Conservation (phyloP, 2,888 invertebrate genomes). For the Peribatodes rhomboidaria region DNA sequence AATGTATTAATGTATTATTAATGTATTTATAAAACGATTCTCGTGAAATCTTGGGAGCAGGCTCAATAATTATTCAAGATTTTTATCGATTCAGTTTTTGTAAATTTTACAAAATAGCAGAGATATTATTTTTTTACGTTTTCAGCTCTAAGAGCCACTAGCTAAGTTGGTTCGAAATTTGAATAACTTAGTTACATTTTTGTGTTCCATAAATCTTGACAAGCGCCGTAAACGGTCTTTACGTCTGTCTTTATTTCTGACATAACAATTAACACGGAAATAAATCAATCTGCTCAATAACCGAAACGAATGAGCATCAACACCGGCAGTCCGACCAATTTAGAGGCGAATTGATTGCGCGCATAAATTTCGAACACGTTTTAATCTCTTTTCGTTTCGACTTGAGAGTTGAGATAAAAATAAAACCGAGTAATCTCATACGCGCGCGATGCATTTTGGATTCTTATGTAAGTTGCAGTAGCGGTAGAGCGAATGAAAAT, state of each 20-base stretch:
- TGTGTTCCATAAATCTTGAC: not conserved
- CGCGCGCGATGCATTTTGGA: constrained; percentile 11
- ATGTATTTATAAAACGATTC: too few species aligned
- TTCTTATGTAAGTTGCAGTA: constrained; percentile 18
- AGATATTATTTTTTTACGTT: too few species aligned
- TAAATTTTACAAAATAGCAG: not conserved
- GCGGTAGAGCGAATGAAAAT: too few species aligned
- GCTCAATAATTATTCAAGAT: too few species aligned
- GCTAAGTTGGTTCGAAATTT: too few species aligned
- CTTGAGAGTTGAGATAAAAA: constrained; percentile 54
- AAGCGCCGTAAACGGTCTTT: not conserved
- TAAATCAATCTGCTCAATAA: constrained; percentile 34
- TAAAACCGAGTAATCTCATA: constrained; percentile 37
- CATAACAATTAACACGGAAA: constrained; percentile 31
- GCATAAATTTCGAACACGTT: constrained; percentile 57
- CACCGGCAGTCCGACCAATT: constrained; percentile 59
- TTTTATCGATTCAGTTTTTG: too few species aligned
- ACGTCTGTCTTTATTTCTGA: constrained; percentile 9
- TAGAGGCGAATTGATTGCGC: constrained; percentile 60
- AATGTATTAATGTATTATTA: too few species aligned
- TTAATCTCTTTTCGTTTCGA: constrained; percentile 54
- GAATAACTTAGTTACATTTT: too few species aligned
- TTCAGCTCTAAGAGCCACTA: too few species aligned
- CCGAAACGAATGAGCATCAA: constrained; percentile 33
- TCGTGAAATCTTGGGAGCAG: too few species aligned